These are phyloP conservation scores for Ectemnius lituratus DNA, from an alignment of 2,888 invertebrate species.

Conservation along the genomic window DNA sequence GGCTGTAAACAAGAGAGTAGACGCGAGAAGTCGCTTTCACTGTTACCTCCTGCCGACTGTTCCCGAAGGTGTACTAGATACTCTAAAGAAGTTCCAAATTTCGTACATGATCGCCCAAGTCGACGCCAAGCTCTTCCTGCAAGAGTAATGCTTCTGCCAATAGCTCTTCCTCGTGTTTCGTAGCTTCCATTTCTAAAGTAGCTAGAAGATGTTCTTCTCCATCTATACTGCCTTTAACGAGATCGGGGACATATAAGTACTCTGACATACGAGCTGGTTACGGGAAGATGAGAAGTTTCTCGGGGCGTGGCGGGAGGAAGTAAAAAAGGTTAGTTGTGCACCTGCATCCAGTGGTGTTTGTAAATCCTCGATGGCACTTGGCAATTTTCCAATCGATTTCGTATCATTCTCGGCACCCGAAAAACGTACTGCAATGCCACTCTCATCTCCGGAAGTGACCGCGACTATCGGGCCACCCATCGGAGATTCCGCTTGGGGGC, in stretches of 20 bases:
- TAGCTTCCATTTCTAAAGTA: conserved; percentile 74
- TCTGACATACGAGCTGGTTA: not conserved
- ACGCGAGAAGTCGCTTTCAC: too few species aligned
- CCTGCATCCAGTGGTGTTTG: conserved; percentile 71
- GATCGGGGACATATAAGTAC: not conserved
- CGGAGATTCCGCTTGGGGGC: too few species aligned
- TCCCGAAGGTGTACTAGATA: not conserved
- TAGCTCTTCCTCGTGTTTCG: conserved; percentile 74
- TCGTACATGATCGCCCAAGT: conserved; percentile 68
- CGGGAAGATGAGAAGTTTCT: too few species aligned
- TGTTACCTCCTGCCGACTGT: too few species aligned
- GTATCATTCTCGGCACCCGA: conserved; percentile 22
- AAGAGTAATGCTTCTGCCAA: conserved; percentile 73
- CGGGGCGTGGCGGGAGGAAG: too few species aligned
- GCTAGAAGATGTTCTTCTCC: conserved; percentile 74
- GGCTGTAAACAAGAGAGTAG: too few species aligned
- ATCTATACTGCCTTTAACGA: conserved; percentile 69
- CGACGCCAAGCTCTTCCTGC: conserved; percentile 74
- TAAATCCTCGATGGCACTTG: conserved; percentile 66
- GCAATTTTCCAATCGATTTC: conserved; percentile 58
- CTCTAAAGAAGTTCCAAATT: conserved; percentile 7
- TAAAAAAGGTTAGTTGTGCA: conserved; percentile 23
- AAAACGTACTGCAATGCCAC: too few species aligned
- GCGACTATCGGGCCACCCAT: too few species aligned
- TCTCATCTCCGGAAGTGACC: too few species aligned